These are phyloP conservation scores for Platanista minor DNA, from an alignment of 2,113 vertebrate species.

Conservation along the genomic window DNA sequence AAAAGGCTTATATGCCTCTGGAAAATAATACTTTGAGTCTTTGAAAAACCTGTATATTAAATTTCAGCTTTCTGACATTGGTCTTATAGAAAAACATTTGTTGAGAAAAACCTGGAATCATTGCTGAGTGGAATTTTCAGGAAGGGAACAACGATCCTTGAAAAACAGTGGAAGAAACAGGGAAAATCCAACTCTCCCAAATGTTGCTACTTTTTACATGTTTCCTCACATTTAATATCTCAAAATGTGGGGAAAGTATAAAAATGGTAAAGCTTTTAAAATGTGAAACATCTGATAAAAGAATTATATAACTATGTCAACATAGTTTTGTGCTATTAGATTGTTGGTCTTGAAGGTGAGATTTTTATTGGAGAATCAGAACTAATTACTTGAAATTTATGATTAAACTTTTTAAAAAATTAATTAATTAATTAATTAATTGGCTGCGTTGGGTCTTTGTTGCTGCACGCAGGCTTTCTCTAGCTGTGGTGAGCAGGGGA, in stretches of 20 bases:
- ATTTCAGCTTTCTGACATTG: neutral
- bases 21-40: neutral
- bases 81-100: conserved; percentile 2
- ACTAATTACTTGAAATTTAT: conserved; percentile 35
- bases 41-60: neutral
- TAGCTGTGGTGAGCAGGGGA: too few relatives aligned
- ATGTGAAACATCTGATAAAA: conserved; percentile 18
- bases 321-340: neutral
- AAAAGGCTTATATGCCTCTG: conserved; percentile 18
- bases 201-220: neutral
- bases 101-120: conserved; percentile 13
- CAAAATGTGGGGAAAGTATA: neutral
- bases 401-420: neutral
- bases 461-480: too few relatives aligned
- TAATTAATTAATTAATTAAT: too few relatives aligned
- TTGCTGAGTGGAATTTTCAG: conserved; percentile 28
- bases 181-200: neutral
- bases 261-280: neutral
- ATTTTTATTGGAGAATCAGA: conserved; percentile 27
- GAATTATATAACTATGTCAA: conserved; percentile 1
- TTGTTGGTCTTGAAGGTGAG: neutral
- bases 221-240: neutral
- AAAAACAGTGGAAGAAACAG: neutral
- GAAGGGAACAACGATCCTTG: neutral
- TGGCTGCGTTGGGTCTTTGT: too few relatives aligned